phyloP scores from a whole-genome alignment of 2,113 vertebrate species.

The Psittacula cyanocephala region DNA sequence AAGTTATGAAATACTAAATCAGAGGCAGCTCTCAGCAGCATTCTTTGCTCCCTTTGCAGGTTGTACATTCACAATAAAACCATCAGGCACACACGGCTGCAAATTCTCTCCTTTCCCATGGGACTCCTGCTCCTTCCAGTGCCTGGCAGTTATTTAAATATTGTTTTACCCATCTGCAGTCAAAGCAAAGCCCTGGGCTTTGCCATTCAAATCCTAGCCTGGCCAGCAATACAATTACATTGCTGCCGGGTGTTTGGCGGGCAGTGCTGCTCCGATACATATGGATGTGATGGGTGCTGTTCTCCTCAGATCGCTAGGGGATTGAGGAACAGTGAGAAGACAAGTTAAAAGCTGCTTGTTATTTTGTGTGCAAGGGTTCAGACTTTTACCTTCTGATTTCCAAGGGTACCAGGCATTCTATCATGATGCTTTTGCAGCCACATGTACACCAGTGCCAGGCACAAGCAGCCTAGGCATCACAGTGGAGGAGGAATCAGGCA shows the following conservation, averaged over 20 bases:
- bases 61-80: background rate
- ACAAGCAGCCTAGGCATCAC: background rate
- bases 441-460: fast-evolving
- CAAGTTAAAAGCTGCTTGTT: background rate
- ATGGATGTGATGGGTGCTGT: fast-evolving
- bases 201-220: background rate
- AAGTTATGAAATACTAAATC: slow-evolving; percentile 55
- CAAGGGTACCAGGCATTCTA: background rate
- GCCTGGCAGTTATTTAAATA: slow-evolving; percentile 31
- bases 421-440: fast-evolving
- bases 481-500: background rate
- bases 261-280: fast-evolving
- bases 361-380: background rate
- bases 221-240: background rate
- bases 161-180: slow-evolving; percentile 13
- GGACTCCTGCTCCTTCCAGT: background rate
- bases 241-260: fast-evolving
- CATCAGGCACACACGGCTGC: fast-evolving
- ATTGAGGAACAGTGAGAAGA: background rate
- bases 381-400: background rate
- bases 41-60: background rate
- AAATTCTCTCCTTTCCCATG: background rate
- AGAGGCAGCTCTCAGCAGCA: slow-evolving; percentile 19
- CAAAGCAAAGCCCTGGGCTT: slow-evolving; percentile 14
- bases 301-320: background rate